Evolutionary conservation across 92 coral and sea anemone genomes (phyloP).

Genomic region (Paramuricea clavata): DNA sequence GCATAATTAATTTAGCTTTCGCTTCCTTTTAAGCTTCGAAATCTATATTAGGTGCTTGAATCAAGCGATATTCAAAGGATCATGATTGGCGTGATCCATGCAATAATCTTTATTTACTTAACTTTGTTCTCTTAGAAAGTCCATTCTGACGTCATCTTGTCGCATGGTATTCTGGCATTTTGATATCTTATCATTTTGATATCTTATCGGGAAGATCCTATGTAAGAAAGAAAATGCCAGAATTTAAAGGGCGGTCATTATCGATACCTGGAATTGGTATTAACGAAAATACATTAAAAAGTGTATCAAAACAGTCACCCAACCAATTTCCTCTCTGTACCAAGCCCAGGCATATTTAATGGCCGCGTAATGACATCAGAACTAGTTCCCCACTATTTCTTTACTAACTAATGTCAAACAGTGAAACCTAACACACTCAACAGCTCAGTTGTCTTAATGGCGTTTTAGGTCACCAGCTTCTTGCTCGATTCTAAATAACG

Average conservation of each 20-base stretch:
- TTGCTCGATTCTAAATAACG: conserved; percentile 36
- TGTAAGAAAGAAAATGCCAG: conserved; percentile 34
- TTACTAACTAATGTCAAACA: neutral
- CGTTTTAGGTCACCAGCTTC: conserved; percentile 53
- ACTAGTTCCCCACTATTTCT: neutral
- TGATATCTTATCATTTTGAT: conserved; percentile 5
- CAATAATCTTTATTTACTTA: neutral
- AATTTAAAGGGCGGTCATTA: conserved; percentile 15
- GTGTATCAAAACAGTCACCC: too few relatives aligned
- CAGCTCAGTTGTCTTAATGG: neutral
- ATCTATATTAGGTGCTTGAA: neutral
- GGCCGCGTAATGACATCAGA: neutral
- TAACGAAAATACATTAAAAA: neutral
- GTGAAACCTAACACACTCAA: neutral
- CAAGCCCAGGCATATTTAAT: neutral
- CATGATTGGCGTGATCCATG: neutral
- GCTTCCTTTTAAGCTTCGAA: neutral
- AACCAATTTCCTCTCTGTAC: neutral
- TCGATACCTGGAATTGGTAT: neutral
- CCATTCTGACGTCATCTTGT: conserved; percentile 25
- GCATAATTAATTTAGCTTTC: neutral
- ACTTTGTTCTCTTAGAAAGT: neutral
- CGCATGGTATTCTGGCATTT: conserved; percentile 15
- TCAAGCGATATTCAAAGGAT: neutral
- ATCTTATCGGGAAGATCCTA: conserved; percentile 36